Evolutionary conservation across 2,888 invertebrate genomes (phyloP).

Genomic region (Drosophila merina): DNA sequence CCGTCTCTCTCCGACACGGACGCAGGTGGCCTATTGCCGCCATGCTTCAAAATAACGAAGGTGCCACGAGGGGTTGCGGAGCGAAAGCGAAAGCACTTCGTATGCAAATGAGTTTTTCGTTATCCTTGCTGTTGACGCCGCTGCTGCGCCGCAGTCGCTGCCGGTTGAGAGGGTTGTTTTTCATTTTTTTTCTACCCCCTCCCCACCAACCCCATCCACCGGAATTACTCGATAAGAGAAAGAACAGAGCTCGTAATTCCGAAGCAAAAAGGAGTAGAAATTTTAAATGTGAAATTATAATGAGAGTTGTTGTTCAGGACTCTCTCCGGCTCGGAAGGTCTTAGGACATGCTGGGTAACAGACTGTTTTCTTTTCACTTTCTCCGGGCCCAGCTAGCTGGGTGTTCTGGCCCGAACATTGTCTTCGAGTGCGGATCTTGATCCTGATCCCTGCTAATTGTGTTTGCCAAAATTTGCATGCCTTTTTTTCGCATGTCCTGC

Average conservation of each 20-base stretch:
- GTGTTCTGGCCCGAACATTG: constrained; percentile 23
- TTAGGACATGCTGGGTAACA: constrained; percentile 54
- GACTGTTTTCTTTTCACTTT: constrained; percentile 61
- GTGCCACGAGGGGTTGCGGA: constrained; percentile 34
- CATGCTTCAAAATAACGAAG: constrained; percentile 61
- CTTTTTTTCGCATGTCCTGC: constrained; percentile 44
- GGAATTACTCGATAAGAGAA: constrained; percentile 61
- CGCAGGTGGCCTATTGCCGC: constrained; percentile 70
- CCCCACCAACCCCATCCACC: constrained; percentile 15
- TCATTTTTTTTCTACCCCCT: constrained; percentile 24
- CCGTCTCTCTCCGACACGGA: constrained; percentile 47
- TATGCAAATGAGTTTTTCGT: constrained; percentile 77
- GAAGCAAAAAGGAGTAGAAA: constrained; percentile 44
- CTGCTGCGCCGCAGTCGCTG: constrained; percentile 40
- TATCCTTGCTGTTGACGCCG: constrained; percentile 56
- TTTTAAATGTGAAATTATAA: constrained; percentile 59
- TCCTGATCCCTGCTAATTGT: constrained; percentile 57
- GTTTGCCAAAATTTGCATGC: constrained; percentile 70
- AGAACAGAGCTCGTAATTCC: constrained; percentile 54
- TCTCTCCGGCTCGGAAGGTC: constrained; percentile 23
- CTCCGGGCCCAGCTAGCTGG: constrained; percentile 47
- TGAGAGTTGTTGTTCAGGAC: constrained; percentile 44
- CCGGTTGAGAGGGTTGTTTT: constrained; percentile 69
- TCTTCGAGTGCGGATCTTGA: constrained; percentile 17
- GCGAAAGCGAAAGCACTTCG: constrained; percentile 77